Evolutionary conservation across 1,140 invertebrate genomes (phyloP).

Genomic region (Drosophila nasuta): DNA sequence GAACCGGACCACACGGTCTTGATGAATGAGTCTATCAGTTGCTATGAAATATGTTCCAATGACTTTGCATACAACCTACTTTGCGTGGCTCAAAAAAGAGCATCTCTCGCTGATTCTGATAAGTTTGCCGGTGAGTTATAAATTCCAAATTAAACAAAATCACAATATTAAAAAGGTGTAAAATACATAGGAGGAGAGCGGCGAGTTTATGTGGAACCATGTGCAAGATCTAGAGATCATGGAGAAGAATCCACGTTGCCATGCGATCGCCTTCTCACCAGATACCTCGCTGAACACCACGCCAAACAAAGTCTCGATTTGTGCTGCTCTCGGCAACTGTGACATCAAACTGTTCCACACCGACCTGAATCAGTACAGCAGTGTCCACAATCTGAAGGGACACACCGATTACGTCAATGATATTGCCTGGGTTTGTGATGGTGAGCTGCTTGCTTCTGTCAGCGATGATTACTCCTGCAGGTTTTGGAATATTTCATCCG

Average conservation of each 20-base stretch:
- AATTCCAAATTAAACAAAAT: not conserved
- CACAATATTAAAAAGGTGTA: not conserved
- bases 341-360: constrained; percentile 87
- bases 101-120: constrained; percentile 64
- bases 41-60: constrained; percentile 70
- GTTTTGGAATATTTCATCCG: constrained; percentile 88
- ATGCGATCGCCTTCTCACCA: constrained; percentile 87
- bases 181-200: constrained; percentile 64
- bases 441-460: constrained; percentile 89
- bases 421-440: constrained; percentile 89
- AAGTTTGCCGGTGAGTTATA: constrained; percentile 68
- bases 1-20: constrained; percentile 56
- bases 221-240: constrained; percentile 85
- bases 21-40: constrained; percentile 58
- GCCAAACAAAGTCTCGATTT: constrained; percentile 87
- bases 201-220: constrained; percentile 69
- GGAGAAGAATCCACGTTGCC: constrained; percentile 74
- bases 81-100: constrained; percentile 58
- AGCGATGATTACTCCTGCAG: constrained; percentile 92
- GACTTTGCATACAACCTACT: constrained; percentile 78
- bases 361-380: constrained; percentile 86
- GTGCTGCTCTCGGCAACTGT: constrained; percentile 86
- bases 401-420: constrained; percentile 91
- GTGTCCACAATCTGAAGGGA: constrained; percentile 71
- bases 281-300: constrained; percentile 87